Evolutionary conservation across 2,888 invertebrate genomes (phyloP).

Genomic region (Parapristionchus giblindavisi): DNA sequence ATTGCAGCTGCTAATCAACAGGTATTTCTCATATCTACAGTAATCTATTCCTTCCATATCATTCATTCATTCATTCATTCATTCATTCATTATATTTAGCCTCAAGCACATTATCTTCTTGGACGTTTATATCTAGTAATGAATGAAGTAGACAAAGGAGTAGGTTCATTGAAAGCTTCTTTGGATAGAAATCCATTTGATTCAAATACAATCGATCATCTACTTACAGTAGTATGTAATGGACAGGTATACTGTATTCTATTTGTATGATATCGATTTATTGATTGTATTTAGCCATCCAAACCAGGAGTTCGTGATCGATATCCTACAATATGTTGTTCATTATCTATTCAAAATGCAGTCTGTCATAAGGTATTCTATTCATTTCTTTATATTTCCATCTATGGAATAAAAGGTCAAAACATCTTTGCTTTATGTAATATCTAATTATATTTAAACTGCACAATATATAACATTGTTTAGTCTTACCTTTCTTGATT

Average conservation of each 20-base stretch:
- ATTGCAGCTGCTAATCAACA: conserved; percentile 73
- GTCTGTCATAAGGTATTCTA: conserved; percentile 55
- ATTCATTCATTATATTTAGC: conserved; percentile 39
- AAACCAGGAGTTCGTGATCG: conserved; percentile 47
- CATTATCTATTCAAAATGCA: conserved; percentile 49
- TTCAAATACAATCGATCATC: conserved; percentile 45
- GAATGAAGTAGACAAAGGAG: conserved; percentile 33
- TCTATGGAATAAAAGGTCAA: no score
- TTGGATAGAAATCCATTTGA: conserved; percentile 53
- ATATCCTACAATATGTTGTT: conserved; percentile 57
- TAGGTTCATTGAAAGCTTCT: conserved; percentile 40
- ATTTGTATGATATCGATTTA: not conserved
- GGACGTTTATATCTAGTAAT: conserved; percentile 42
- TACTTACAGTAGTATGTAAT: conserved; percentile 54
- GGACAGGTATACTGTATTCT: conserved; percentile 45
- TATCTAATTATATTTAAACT: no score
- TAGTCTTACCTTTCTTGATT: not conserved
- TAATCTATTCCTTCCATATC: not conserved
- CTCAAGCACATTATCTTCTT: conserved; percentile 49
- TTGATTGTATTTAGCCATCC: conserved; percentile 41
- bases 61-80: not conserved
- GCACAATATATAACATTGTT: no score
- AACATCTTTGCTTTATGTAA: no score
- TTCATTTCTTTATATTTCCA: no score
- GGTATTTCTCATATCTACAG: conserved; percentile 6